Conservation (phyloP, 2,797 vertebrate genomes). For the Rhodeus uyekii region DNA sequence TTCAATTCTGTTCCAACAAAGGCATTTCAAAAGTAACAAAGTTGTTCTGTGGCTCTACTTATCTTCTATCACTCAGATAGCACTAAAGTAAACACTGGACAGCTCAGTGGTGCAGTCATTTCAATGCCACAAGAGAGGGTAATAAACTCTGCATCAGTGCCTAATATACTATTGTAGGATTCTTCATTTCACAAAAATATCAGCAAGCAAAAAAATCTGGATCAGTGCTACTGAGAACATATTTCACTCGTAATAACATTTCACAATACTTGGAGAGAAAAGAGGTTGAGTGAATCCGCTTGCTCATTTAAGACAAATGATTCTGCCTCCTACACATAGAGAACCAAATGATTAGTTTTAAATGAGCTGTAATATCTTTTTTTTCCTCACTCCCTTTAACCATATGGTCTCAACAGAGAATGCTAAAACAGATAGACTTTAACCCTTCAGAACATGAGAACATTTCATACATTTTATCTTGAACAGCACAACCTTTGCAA, state of each 20-base stretch:
- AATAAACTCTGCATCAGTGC: background rate
- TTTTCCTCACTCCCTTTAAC: background rate
- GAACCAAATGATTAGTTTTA: conserved; percentile 36
- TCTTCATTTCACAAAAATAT: conserved; percentile 20
- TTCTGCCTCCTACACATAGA: conserved; percentile 22
- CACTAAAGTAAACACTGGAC: background rate
- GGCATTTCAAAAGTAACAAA: conserved; percentile 5
- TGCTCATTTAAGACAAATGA: conserved; percentile 26
- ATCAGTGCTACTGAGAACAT: background rate
- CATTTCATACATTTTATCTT: background rate
- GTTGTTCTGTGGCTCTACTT: conserved; percentile 1
- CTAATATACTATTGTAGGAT: background rate
- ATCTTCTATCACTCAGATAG: background rate
- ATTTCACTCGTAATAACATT: conserved; percentile 12
- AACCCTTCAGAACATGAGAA: background rate
- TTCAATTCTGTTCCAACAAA: background rate
- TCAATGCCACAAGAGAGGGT: background rate
- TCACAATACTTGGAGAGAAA: conserved; percentile 21
- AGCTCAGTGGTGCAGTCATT: background rate
- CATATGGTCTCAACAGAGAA: conserved; percentile 15
- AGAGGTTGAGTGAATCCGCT: conserved; percentile 10
- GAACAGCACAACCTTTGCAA: background rate
- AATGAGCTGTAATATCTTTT: conserved; percentile 18
- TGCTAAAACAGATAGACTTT: conserved; percentile 1
- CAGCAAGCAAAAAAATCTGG: background rate